phyloP scores from a whole-genome alignment of 2,888 invertebrate species.

The Hylaea fasciaria region DNA sequence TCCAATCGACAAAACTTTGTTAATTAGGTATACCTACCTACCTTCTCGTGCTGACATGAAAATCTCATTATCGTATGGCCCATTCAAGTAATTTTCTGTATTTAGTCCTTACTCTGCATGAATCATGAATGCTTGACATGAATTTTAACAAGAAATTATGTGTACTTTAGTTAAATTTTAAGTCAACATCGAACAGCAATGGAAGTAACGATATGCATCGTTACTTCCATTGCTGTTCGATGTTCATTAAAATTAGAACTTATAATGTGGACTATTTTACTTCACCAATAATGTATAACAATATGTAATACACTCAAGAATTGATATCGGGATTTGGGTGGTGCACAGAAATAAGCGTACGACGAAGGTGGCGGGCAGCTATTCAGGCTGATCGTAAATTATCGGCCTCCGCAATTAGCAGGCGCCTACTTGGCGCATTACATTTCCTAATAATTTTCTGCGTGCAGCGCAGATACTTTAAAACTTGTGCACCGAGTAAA shows the following conservation, averaged over 20 bases:
- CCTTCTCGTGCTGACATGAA: conserved; percentile 31
- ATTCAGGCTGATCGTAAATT: conserved; percentile 74
- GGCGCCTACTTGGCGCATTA: conserved; percentile 77
- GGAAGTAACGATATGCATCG: conserved; percentile 13
- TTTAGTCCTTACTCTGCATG: conserved; percentile 13
- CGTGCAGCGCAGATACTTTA: background rate
- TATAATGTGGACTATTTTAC: too few species aligned
- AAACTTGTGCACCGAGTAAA: background rate
- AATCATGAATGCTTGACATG: conserved; percentile 8
- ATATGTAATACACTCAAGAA: too few species aligned
- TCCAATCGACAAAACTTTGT: conserved; percentile 40
- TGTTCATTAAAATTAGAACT: too few species aligned
- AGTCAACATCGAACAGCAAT: too few species aligned
- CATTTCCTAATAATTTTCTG: conserved; percentile 3
- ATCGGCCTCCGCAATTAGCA: conserved; percentile 77
- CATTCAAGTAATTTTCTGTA: conserved; percentile 21
- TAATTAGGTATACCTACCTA: conserved; percentile 13
- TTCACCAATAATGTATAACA: too few species aligned
- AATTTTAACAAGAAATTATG: conserved; percentile 25
- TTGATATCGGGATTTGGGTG: background rate
- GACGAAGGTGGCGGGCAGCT: conserved; percentile 44
- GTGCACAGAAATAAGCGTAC: background rate
- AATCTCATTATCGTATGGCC: conserved; percentile 37
- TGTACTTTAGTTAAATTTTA: background rate
- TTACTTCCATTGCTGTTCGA: too few species aligned